Base-by-base conservation (phyloP, 2,888 invertebrate species). In the Branchinecta sandiegonensis region DNA sequence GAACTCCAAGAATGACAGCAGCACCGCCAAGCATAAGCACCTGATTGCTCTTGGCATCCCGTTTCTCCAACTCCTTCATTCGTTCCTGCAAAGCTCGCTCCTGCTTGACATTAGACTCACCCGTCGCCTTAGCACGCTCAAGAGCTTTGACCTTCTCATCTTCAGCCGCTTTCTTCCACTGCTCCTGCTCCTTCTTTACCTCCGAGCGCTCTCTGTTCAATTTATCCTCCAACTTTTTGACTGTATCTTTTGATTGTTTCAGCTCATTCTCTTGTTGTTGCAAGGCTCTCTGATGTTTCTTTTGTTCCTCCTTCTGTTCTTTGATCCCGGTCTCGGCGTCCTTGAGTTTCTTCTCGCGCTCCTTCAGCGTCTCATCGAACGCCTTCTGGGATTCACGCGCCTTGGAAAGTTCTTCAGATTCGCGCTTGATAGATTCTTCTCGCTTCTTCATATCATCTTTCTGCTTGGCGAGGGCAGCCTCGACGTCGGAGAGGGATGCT, bases 391-490 rank as follows among this genome's bases (percentile, higher is more conserved):
- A 56, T 56, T 56, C 56, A 14, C 56, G 56, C 17, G 10, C 56
- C 56, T 10, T 56, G n/a, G n/a, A n/a, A 56, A 56, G n/a, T 8
- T 56, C 56, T 17, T 56, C 17, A 8, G 8, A 17, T 56, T 56
- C 56, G 8, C 17, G n/a, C 17, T 56, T 56, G 14, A n/a, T 14
- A 14, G 56, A n/a, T 56, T 56, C 56, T 56, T 56, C 56, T 8
- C 56, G 56, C 17, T 56, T 56, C 56, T 56, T 56, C 56, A 56
- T 56, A 8, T 56, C 56, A 8, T 56, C 56, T 56, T 56, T 56
- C 17, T 56, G 56, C 17, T 56, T 56, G 17, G 17, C 56, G 10
- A 56, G n/a, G 56, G 14, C 17, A 10, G 56, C 56, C 17, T 56
- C 56, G 17, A 56, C 14, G n/a, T n/a, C 11, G 14, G n/a, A 1